Evolutionary conservation across 2,888 invertebrate species (phyloP).

Genomic region (Apotomis turbidana): DNA sequence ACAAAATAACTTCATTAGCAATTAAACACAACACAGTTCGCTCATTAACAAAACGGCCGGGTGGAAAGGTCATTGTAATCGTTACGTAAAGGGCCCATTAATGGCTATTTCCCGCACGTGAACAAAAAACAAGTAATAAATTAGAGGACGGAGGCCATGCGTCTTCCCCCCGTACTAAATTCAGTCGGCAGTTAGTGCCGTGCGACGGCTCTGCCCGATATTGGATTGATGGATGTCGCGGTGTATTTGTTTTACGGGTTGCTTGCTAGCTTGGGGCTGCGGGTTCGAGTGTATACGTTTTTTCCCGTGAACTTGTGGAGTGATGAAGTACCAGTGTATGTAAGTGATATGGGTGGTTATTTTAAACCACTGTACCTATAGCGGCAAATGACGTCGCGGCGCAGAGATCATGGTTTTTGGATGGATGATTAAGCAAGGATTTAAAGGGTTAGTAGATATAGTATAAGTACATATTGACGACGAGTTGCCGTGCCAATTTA

Average conservation of each 20-base stretch:
- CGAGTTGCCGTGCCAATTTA: too few species aligned
- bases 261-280: too few species aligned
- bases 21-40: slow-evolving; percentile 36
- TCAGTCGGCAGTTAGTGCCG: slow-evolving; percentile 47
- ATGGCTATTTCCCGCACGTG: slow-evolving; percentile 70
- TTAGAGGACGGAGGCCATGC: slow-evolving; percentile 69
- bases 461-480: too few species aligned
- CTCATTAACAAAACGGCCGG: slow-evolving; percentile 37
- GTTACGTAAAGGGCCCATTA: slow-evolving; percentile 73
- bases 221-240: slow-evolving; percentile 32
- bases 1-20: slow-evolving; percentile 34
- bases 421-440: too few species aligned
- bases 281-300: too few species aligned
- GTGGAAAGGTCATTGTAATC: slow-evolving; percentile 64
- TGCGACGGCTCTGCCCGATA: slow-evolving; percentile 44
- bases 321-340: too few species aligned
- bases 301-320: too few species aligned
- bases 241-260: slow-evolving; percentile 1
- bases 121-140: slow-evolving; percentile 81
- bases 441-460: too few species aligned
- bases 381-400: too few species aligned
- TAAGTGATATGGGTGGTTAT: too few species aligned
- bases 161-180: slow-evolving; percentile 61
- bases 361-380: too few species aligned
- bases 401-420: too few species aligned